Percentiles rank a stretch among this genome's conserved stretches.
phyloP scores from a whole-genome alignment of 2,888 invertebrate species.

The Spilosoma lubricipeda region DNA sequence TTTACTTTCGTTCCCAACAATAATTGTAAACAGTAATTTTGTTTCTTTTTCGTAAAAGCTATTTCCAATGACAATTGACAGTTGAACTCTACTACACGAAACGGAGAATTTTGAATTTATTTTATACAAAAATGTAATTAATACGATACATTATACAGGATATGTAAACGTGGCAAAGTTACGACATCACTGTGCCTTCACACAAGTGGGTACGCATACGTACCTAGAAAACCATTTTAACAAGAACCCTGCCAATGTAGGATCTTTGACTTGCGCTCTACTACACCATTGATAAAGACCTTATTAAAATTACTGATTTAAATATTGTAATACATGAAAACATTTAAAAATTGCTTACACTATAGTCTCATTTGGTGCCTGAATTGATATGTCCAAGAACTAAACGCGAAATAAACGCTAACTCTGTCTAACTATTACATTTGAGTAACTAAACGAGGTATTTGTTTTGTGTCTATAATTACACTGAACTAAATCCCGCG shows the following conservation, averaged over 20 bases:
- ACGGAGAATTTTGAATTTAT: slow-evolving; percentile 35
- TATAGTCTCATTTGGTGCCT: slow-evolving; percentile 84
- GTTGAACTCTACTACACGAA: slow-evolving; percentile 54
- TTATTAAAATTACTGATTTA: slow-evolving; percentile 54
- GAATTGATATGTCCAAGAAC: slow-evolving; percentile 85
- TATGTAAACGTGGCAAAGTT: slow-evolving; percentile 61
- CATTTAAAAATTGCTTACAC: slow-evolving; percentile 78
- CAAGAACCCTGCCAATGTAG: slow-evolving; percentile 57
- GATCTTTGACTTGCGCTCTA: slow-evolving; percentile 34
- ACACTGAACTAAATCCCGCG: slow-evolving; percentile 74
- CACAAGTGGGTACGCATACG: slow-evolving; percentile 64
- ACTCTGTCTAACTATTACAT: slow-evolving; percentile 79
- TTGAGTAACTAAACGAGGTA: slow-evolving; percentile 84
- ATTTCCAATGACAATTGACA: slow-evolving; percentile 59
- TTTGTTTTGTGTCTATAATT: slow-evolving; percentile 82
- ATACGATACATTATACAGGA: slow-evolving; percentile 51
- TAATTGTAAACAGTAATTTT: slow-evolving; percentile 70
- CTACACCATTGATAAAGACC: slow-evolving; percentile 56
- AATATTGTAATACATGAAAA: slow-evolving; percentile 63
- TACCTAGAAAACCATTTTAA: slow-evolving; percentile 59
- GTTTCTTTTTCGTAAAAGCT: slow-evolving; percentile 74
- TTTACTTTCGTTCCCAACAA: slow-evolving; percentile 56
- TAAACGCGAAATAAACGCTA: slow-evolving; percentile 82
- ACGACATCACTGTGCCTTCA: slow-evolving; percentile 62
- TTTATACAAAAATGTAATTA: slow-evolving; percentile 70